These are phyloP conservation scores for Ephestia elutella DNA, from an alignment of 1,140 invertebrate genomes.

Conservation along the genomic window DNA sequence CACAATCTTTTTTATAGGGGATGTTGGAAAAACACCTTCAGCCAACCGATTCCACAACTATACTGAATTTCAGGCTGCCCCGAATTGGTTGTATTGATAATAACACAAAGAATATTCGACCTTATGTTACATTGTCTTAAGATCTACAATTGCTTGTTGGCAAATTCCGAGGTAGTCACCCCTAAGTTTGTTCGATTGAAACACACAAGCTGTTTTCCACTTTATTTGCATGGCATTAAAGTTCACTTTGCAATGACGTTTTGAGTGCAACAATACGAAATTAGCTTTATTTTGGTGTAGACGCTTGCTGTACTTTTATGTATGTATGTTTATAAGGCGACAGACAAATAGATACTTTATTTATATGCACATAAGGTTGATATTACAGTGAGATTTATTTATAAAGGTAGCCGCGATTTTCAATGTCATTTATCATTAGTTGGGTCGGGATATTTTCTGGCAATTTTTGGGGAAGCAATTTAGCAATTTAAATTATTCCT, in stretches of 20 bases:
- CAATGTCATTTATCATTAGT: not conserved
- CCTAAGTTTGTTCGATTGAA: not conserved
- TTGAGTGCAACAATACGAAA: slow-evolving; percentile 6
- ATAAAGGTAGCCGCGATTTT: not conserved
- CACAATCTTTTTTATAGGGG: not conserved
- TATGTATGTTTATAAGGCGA: not conserved
- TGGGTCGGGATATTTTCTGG: not conserved
- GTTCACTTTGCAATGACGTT: not conserved
- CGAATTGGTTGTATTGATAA: slow-evolving; percentile 1
- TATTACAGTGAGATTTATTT: not conserved
- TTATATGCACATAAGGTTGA: not conserved
- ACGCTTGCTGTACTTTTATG: slow-evolving; percentile 2
- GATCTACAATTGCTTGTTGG: not conserved
- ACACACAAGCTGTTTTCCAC: not conserved
- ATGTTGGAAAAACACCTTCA: not conserved
- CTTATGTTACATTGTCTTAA: not conserved
- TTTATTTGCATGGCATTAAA: not conserved
- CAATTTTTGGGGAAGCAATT: not conserved
- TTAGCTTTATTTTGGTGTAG: slow-evolving; percentile 11
- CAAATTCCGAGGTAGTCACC: not conserved
- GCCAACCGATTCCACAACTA: slow-evolving; percentile 7
- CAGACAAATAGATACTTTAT: not conserved
- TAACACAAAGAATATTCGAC: not conserved
- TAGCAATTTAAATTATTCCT: not conserved
- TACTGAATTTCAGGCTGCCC: slow-evolving; percentile 4